Evolutionary conservation across 2,797 vertebrate species (phyloP), one percentile per base, ranked within the genome.

Genomic region (Rallus crepitans): DNA sequence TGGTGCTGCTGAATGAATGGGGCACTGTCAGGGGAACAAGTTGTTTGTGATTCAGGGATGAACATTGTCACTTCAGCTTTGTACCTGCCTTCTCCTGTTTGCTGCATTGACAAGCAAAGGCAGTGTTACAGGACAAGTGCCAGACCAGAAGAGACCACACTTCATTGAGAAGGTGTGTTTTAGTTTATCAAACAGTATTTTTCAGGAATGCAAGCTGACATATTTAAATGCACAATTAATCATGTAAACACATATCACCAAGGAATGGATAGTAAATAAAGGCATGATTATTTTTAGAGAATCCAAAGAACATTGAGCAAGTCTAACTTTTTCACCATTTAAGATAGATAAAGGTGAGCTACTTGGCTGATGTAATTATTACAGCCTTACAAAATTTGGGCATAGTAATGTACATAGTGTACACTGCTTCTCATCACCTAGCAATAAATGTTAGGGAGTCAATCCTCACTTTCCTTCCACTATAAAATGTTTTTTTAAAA

Each of bases 181-280:
- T 63, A 24, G 82, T 89, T 94, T 68, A 90, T 52, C 48, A 94
- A 89, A 87, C 12, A 20, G 28, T 42, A 80, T 97, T 97, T 97
- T 97, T 96, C 96, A 85, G 64, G 83, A 96, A 87, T 78, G 77
- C 40, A 90, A 45, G 70, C 9, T 27, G 76, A 91, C 88, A 95
- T 72, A 92, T 94, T 93, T 48, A 91, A 87, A 93, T 91, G 76
- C 85, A 95, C 59, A 94, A 73, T 76, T 85, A 82, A 89, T 61
- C 6, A 63, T 64, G 48, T 87, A 71, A 87, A 92, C 48, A 75
- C 63, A 20, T 27, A 42, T 73, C 40, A 84, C 31, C 77, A 87
- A 23, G 75, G 25, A 82, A 57, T 35, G 90, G 21, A 45, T 55
- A 48, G 53, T 53, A 39, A 89, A 91, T 61, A 89, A 92, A 94